phyloP scores from a whole-genome alignment of 2,888 invertebrate genomes.

The Orchestes rusci region DNA sequence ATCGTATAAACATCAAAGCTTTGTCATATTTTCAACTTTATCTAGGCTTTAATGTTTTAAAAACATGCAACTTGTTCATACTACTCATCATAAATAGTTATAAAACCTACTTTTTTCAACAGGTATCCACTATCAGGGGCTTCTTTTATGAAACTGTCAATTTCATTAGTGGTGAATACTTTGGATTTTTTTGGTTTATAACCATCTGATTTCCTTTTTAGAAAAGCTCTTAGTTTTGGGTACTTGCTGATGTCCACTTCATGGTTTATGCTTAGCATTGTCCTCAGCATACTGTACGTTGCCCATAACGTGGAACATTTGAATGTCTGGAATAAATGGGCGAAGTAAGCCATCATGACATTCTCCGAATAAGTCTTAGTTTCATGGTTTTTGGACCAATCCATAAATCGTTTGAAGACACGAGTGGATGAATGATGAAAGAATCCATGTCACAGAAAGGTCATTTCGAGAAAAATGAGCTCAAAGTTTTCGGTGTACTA shows the following conservation, averaged over 20 bases:
- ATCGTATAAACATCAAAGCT: too few species aligned
- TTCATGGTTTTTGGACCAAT: too few species aligned
- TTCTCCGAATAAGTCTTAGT: conserved; percentile 18
- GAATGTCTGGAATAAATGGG: neutral
- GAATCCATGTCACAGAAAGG: neutral
- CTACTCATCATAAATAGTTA: too few species aligned
- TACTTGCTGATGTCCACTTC: conserved; percentile 13
- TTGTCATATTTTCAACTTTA: too few species aligned
- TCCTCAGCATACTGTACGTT: conserved; percentile 10
- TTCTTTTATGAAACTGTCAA: conserved; percentile 20
- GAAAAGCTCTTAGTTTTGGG: conserved; percentile 7
- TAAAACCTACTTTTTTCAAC: conserved; percentile 23
- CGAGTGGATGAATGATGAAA: conserved; percentile 1
- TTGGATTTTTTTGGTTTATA: conserved; percentile 20
- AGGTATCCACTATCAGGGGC: conserved; percentile 22
- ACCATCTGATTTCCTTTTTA: conserved; percentile 19
- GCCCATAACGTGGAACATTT: conserved; percentile 15
- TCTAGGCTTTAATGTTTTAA: too few species aligned
- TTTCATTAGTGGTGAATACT: conserved; percentile 15
- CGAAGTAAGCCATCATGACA: conserved; percentile 26
- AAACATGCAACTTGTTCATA: too few species aligned
- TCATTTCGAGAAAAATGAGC: neutral
- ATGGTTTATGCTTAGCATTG: conserved; percentile 9
- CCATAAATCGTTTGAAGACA: too few species aligned
- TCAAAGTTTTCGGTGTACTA: neutral